Conservation (phyloP, 2,113 vertebrate genomes). For the Emydura subglobosa region DNA sequence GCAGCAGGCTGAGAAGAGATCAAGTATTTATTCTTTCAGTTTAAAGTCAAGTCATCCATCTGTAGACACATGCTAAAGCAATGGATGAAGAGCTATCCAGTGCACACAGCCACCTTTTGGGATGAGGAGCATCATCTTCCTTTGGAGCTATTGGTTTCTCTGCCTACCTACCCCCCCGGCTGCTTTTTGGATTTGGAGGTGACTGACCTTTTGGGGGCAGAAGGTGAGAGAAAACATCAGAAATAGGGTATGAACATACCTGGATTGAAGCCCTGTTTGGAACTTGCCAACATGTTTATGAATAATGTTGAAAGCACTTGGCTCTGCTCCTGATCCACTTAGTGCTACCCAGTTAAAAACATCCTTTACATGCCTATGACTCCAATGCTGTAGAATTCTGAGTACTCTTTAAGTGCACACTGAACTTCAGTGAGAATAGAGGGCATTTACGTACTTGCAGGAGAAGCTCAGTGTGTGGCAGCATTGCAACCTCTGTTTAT, state of each 20-base stretch:
- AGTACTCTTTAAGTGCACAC: accelerated
- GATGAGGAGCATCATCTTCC: neutral
- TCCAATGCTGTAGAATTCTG: accelerated
- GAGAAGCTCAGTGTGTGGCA: accelerated
- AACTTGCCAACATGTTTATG: neutral
- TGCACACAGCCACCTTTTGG: neutral
- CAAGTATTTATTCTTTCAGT: constrained; percentile 14
- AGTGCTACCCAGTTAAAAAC: neutral
- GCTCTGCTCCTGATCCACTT: neutral
- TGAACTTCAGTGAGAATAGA: neutral
- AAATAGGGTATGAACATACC: neutral
- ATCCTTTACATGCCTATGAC: neutral
- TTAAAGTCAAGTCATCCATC: constrained; percentile 22
- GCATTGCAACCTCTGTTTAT: neutral
- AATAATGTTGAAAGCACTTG: neutral
- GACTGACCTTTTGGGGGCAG: neutral
- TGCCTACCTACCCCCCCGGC: neutral
- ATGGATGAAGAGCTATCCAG: neutral
- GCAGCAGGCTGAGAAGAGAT: neutral
- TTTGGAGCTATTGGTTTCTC: neutral
- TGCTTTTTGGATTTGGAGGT: neutral
- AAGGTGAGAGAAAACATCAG: accelerated
- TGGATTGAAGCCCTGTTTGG: neutral
- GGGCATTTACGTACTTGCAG: neutral
- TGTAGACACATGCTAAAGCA: neutral